phyloP scores from a whole-genome alignment of 2,113 vertebrate genomes.

The Microcebus jonahi region DNA sequence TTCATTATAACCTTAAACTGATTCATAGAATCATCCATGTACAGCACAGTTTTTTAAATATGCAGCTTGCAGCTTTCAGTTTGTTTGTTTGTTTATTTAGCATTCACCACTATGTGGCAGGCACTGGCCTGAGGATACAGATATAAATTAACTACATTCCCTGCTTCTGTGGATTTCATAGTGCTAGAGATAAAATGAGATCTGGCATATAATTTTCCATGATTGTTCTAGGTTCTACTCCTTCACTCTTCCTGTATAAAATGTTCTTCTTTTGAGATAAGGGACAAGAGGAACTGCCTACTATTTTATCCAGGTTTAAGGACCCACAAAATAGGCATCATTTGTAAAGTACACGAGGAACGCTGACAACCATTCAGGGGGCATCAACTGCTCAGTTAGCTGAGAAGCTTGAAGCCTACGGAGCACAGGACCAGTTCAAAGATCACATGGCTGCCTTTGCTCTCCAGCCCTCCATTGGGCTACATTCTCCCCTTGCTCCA shows the following conservation, averaged over 20 bases:
- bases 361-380: background rate
- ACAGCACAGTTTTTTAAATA: background rate
- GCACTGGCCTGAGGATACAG: background rate
- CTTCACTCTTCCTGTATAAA: background rate
- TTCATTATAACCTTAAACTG: background rate
- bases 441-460: background rate
- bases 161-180: background rate
- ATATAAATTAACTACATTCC: background rate
- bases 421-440: background rate
- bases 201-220: background rate
- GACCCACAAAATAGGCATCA: background rate
- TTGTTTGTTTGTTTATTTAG: background rate
- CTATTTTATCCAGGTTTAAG: background rate
- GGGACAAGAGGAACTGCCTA: background rate
- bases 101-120: background rate
- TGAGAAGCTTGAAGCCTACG: background rate
- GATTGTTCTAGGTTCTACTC: background rate
- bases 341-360: background rate
- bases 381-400: background rate
- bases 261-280: background rate
- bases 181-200: background rate
- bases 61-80: background rate
- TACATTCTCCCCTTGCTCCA: background rate
- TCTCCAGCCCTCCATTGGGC: background rate
- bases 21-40: background rate